These are phyloP conservation scores for Phaonia tiefii DNA, from an alignment of 2,888 invertebrate genomes.

Conservation along the genomic window DNA sequence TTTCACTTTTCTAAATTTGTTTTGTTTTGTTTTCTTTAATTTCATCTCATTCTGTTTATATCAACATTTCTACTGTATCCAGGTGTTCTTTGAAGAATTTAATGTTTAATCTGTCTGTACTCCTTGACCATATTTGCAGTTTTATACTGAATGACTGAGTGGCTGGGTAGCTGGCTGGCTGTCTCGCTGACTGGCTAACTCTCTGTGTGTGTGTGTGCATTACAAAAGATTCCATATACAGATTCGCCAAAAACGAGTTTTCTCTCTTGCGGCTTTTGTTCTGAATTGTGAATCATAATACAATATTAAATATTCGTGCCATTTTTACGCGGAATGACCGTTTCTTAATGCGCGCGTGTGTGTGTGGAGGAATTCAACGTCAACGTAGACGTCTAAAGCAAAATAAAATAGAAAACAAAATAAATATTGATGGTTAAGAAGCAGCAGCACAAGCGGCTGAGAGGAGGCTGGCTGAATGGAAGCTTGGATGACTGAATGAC, in stretches of 20 bases:
- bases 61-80: slow-evolving; percentile 31
- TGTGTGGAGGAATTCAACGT: slow-evolving; percentile 7
- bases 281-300: slow-evolving; percentile 9
- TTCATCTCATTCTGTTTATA: slow-evolving; percentile 1
- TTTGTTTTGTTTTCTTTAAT: slow-evolving; percentile 36
- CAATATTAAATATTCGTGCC: background rate
- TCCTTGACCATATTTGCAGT: slow-evolving; percentile 6
- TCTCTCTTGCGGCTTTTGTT: background rate
- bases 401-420: too few species aligned
- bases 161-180: background rate
- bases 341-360: too few species aligned
- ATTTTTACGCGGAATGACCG: background rate
- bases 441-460: too few species aligned
- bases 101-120: too few species aligned
- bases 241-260: slow-evolving; percentile 2
- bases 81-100: slow-evolving; percentile 47
- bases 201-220: too few species aligned
- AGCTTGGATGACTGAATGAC: background rate
- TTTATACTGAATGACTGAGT: background rate
- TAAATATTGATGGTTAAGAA: slow-evolving; percentile 10
- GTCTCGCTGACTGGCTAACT: too few species aligned
- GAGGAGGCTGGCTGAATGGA: background rate
- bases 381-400: too few species aligned
- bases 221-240: too few species aligned
- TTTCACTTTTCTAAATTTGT: background rate